Conservation (phyloP, 2,888 invertebrate genomes). For the Cataglyphis livida region DNA sequence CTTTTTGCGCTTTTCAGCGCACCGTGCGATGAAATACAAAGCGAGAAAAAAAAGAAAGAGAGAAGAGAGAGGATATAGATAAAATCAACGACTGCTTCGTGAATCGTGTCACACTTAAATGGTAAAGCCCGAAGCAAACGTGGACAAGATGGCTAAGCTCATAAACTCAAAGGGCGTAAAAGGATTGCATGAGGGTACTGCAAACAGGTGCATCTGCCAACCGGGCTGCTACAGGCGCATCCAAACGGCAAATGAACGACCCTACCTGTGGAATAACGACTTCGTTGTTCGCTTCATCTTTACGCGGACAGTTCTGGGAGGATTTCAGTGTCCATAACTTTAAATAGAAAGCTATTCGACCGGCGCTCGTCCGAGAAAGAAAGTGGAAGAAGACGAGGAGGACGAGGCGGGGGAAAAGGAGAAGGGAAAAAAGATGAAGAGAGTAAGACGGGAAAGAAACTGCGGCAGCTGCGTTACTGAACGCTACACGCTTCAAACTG, state of each 20-base stretch:
- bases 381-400: background rate
- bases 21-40: background rate
- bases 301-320: slow-evolving; percentile 57
- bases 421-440: slow-evolving; percentile 24
- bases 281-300: slow-evolving; percentile 50
- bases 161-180: slow-evolving; percentile 64
- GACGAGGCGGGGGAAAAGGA: background rate
- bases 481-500: slow-evolving; percentile 35
- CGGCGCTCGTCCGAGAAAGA: slow-evolving; percentile 19
- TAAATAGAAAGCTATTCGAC: slow-evolving; percentile 69
- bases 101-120: slow-evolving; percentile 65
- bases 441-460: slow-evolving; percentile 32
- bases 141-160: slow-evolving; percentile 58
- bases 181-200: slow-evolving; percentile 54
- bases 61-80: background rate
- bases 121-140: slow-evolving; percentile 67
- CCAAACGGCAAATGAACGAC: slow-evolving; percentile 60
- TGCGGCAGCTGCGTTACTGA: slow-evolving; percentile 35
- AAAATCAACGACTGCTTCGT: slow-evolving; percentile 8
- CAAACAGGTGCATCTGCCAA: slow-evolving; percentile 23
- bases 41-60: background rate
- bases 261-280: slow-evolving; percentile 41
- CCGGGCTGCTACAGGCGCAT: slow-evolving; percentile 43
- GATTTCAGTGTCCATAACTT: slow-evolving; percentile 65
- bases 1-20: background rate